Evolutionary conservation across 1,140 invertebrate genomes (phyloP).

Genomic region (Palaemon carinicauda): DNA sequence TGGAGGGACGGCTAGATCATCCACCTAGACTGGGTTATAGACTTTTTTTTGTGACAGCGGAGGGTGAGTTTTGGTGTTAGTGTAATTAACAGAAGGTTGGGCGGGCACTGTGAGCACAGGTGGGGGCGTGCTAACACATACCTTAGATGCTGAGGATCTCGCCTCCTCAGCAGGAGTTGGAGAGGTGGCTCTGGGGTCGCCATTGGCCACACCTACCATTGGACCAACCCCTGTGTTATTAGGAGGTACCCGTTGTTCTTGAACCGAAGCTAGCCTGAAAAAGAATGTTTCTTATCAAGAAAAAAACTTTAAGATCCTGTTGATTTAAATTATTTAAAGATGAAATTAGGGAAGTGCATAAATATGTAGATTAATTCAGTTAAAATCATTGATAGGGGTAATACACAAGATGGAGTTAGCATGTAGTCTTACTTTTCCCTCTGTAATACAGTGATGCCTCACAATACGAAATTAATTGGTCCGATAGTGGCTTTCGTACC

Average conservation of each 20-base stretch:
- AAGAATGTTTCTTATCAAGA: neutral
- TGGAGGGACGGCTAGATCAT: conserved; percentile 3
- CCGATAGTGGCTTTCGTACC: too few relatives aligned
- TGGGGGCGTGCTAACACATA: conserved; percentile 32
- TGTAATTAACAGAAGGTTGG: conserved; percentile 1
- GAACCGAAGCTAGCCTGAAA: conserved; percentile 58
- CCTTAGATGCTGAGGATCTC: conserved; percentile 27
- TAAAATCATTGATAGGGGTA: too few relatives aligned
- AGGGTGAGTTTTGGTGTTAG: neutral
- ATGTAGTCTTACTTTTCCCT: too few relatives aligned
- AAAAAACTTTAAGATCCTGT: too few relatives aligned
- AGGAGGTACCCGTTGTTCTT: conserved; percentile 57
- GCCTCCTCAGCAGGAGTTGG: conserved; percentile 38
- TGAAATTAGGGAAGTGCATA: too few relatives aligned
- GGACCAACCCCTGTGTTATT: neutral
- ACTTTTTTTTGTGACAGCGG: conserved; percentile 29
- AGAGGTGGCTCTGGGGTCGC: conserved; percentile 44
- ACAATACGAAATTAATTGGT: too few relatives aligned
- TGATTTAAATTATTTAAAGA: too few relatives aligned
- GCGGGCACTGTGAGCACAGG: neutral
- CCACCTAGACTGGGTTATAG: conserved; percentile 34
- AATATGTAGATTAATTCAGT: too few relatives aligned
- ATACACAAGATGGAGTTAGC: too few relatives aligned
- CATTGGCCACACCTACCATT: conserved; percentile 18
- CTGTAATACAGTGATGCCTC: too few relatives aligned